Conservation (phyloP, 2,113 vertebrate genomes). For the Lathamus discolor region DNA sequence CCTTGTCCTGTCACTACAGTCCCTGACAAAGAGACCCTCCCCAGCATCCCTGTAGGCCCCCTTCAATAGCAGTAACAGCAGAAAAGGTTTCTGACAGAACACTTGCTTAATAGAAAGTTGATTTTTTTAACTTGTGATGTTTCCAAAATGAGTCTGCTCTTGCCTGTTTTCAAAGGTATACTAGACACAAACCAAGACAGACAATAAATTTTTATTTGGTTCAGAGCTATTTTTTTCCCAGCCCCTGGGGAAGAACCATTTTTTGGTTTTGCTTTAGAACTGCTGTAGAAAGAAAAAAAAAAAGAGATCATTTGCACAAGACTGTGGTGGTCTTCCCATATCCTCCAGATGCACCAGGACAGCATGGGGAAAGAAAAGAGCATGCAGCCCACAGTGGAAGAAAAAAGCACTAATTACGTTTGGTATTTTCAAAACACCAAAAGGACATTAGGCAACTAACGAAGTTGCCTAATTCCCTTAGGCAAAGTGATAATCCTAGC, state of each 20-base stretch:
- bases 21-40: no score
- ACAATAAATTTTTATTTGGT: not conserved
- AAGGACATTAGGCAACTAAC: not conserved
- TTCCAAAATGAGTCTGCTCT: not conserved
- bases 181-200: not conserved
- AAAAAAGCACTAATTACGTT: not conserved
- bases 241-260: not conserved
- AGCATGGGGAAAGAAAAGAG: not conserved
- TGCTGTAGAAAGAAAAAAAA: not conserved
- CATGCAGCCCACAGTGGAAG: not conserved
- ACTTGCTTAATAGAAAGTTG: not conserved
- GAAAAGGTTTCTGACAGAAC: not conserved
- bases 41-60: no score
- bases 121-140: not conserved
- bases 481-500: not conserved
- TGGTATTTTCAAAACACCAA: not conserved
- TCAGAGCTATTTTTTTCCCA: not conserved
- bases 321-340: not conserved
- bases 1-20: no score
- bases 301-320: not conserved
- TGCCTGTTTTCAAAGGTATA: not conserved
- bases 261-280: not conserved
- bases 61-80: not conserved
- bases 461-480: not conserved
- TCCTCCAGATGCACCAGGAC: not conserved